A percentile compares a stretch with the other conserved stretches of the same genome.
These are phyloP conservation scores for Bos javanicus DNA, from an alignment of 2,113 vertebrate species.

Conservation along the genomic window DNA sequence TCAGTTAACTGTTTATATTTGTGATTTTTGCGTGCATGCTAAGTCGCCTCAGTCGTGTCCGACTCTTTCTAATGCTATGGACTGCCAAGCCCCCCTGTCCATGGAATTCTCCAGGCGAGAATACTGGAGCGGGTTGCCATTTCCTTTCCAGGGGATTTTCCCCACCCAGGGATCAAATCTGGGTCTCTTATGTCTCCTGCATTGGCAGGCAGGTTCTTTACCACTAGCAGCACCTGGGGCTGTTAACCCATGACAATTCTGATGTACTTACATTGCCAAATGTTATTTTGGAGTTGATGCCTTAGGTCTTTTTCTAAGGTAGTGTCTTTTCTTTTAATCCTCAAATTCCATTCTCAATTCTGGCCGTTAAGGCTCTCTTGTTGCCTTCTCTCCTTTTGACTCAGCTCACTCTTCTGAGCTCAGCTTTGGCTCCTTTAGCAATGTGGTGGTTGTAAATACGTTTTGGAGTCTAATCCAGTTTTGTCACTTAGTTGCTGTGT, in stretches of 20 bases:
- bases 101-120: background rate
- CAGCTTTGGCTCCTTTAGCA: background rate
- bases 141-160: background rate
- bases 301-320: background rate
- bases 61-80: background rate
- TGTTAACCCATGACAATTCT: background rate
- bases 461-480: background rate
- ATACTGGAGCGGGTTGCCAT: background rate
- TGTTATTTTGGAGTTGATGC: background rate
- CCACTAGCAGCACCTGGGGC: background rate
- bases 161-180: background rate
- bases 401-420: background rate
- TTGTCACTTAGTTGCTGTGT: background rate
- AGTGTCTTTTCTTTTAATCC: background rate
- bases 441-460: background rate
- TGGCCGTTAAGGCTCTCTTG: background rate
- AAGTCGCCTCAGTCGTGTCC: rapidly evolving
- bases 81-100: background rate
- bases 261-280: background rate
- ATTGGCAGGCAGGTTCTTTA: background rate
- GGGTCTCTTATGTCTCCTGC: background rate
- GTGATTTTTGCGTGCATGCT: background rate
- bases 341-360: background rate
- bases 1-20: background rate
- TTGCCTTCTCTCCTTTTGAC: background rate